Percentiles rank a stretch among this genome's conserved stretches.
These are phyloP conservation scores for Oryzias melastigma DNA, from an alignment of 2,113 vertebrate species.

Conservation along the genomic window DNA sequence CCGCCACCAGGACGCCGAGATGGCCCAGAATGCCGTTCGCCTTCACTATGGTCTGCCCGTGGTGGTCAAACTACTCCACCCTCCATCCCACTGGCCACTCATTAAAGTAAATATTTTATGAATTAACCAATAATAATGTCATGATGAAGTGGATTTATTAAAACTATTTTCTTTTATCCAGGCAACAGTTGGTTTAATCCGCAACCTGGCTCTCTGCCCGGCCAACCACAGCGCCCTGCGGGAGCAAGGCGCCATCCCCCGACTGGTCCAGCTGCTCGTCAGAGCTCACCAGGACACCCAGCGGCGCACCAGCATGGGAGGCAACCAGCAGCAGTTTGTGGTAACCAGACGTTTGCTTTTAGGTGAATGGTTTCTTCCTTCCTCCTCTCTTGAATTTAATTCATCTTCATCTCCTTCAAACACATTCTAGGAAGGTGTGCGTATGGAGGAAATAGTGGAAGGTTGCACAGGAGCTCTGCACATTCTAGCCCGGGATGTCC, in stretches of 20 bases:
- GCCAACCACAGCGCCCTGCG: conserved; percentile 95
- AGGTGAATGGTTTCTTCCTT: background rate
- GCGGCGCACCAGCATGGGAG: conserved; percentile 96
- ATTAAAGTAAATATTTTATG: conserved; percentile 84
- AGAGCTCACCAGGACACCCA: conserved; percentile 97
- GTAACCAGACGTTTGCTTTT: conserved; percentile 36
- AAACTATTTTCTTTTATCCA: conserved; percentile 43
- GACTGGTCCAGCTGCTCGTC: conserved; percentile 93
- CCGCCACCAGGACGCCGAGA: conserved; percentile 96
- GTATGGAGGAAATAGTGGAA: conserved; percentile 99
- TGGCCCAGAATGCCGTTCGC: conserved; percentile 97
- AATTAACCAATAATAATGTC: background rate
- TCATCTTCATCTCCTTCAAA: background rate
- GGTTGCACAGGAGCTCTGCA: conserved; percentile 97
- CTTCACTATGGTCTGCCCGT: conserved; percentile 97
- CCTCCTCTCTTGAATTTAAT: background rate
- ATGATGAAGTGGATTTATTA: background rate
- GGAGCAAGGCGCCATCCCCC: conserved; percentile 95
- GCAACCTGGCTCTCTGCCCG: conserved; percentile 95
- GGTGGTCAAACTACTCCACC: conserved; percentile 96
- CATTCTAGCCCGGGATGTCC: conserved; percentile 95
- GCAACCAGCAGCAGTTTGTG: conserved; percentile 98
- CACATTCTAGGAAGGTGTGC: conserved; percentile 87
- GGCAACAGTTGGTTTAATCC: conserved; percentile 96
- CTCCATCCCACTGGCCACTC: conserved; percentile 97